Conservation (phyloP, 1,140 invertebrate genomes). For the Drosophila ohnishii region DNA sequence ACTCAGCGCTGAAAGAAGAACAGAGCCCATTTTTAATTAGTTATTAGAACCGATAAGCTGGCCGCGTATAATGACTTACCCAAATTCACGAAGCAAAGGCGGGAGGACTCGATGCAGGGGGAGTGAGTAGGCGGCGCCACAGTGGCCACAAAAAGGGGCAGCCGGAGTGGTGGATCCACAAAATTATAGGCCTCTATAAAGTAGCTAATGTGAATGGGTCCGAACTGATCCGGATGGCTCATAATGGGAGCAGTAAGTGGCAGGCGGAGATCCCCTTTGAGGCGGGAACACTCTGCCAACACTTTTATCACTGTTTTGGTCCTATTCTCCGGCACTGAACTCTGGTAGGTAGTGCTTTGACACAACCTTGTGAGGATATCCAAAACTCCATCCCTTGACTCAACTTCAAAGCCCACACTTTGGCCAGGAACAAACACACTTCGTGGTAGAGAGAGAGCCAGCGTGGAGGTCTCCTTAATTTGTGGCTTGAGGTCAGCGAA, state of each 20-base stretch:
- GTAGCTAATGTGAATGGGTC: constrained; percentile 47
- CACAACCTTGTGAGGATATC: constrained; percentile 30
- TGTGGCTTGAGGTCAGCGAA: constrained; percentile 34
- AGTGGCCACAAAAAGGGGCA: constrained; percentile 59
- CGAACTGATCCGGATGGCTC: constrained; percentile 11
- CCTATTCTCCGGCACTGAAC: constrained; percentile 23
- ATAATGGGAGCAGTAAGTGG: constrained; percentile 56
- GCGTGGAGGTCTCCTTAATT: not conserved
- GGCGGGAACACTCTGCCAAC: constrained; percentile 25
- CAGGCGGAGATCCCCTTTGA: constrained; percentile 35
- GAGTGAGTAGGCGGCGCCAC: constrained; percentile 44
- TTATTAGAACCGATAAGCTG: not conserved
- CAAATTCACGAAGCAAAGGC: constrained; percentile 49
- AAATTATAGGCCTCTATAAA: constrained; percentile 46
- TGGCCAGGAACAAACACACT: constrained; percentile 69
- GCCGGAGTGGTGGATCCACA: constrained; percentile 10
- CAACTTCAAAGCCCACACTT: constrained; percentile 39
- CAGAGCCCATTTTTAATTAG: not conserved
- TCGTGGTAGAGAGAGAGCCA: constrained; percentile 42
- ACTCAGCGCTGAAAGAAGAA: constrained; percentile 32
- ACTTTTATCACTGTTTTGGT: constrained; percentile 36
- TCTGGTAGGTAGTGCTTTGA: constrained; percentile 43
- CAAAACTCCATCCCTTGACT: not conserved
- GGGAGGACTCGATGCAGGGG: not conserved
- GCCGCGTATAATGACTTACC: constrained; percentile 27